Evolutionary conservation across 2,888 invertebrate species (phyloP).

Genomic region (Euzetes globulus): DNA sequence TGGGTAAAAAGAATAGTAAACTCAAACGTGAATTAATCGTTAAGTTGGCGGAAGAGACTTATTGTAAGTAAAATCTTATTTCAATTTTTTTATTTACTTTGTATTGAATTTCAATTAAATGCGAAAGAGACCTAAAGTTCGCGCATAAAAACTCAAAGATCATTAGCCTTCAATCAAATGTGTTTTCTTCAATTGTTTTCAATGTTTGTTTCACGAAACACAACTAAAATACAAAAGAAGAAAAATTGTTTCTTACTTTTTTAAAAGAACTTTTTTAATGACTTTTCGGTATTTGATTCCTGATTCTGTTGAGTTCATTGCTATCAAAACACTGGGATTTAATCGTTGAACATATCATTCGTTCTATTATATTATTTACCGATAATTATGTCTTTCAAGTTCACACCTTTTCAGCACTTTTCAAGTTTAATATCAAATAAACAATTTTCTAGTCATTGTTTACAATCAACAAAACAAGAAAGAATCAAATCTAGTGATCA

Average conservation of each 20-base stretch:
- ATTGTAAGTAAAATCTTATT: constrained; percentile 64
- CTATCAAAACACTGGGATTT: too few species aligned
- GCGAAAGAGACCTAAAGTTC: neutral
- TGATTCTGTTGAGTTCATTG: neutral
- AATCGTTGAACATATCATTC: too few species aligned
- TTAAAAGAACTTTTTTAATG: neutral
- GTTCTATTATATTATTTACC: too few species aligned
- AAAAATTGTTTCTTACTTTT: neutral
- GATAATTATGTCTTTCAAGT: too few species aligned
- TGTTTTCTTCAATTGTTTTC: neutral
- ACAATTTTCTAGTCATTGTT: too few species aligned
- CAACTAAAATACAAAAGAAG: neutral
- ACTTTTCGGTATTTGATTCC: neutral
- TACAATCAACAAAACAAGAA: too few species aligned
- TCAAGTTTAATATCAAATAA: too few species aligned
- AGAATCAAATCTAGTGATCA: too few species aligned
- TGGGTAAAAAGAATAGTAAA: constrained; percentile 95
- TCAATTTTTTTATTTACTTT: neutral
- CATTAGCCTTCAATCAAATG: neutral
- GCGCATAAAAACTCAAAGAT: neutral
- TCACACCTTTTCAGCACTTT: too few species aligned
- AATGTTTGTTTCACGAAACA: neutral
- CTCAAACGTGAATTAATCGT: constrained; percentile 91
- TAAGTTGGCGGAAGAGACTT: constrained; percentile 79
- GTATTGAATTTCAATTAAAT: neutral